Evolutionary conservation across 2,113 vertebrate species (phyloP).

Genomic region (Salvelinus alpinus): DNA sequence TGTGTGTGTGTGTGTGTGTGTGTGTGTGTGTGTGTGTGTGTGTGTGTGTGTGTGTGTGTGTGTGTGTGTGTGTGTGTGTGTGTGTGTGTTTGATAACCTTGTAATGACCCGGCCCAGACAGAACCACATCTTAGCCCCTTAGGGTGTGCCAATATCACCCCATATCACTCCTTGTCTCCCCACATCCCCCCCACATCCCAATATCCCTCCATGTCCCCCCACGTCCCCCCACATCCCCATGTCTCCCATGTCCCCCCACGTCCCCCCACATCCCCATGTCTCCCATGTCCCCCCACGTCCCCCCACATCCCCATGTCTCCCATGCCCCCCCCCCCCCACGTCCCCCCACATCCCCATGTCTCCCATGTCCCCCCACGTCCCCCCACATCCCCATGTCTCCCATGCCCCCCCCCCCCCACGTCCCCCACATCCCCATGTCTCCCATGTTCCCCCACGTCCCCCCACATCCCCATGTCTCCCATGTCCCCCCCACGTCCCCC

Average conservation of each 20-base stretch:
- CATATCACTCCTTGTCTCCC: too few species aligned
- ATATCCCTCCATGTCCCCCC: conserved; percentile 2
- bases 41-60: too few species aligned
- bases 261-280: too few species aligned
- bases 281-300: too few species aligned
- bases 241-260: too few species aligned
- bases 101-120: conserved; percentile 2
- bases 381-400: not conserved
- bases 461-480: conserved; percentile 4
- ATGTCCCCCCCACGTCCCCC: not conserved
- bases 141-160: not conserved
- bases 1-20: not conserved
- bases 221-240: too few species aligned
- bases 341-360: not conserved
- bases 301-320: not conserved
- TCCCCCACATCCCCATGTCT: not conserved
- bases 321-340: too few species aligned
- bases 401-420: not conserved
- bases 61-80: not conserved
- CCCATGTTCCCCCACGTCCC: not conserved
- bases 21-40: not conserved
- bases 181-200: not conserved
- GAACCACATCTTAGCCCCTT: conserved; percentile 2
- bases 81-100: not conserved
- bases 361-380: too few species aligned